These are phyloP conservation scores for Caenorhabditis sulstoni DNA, from an alignment of 2,888 invertebrate genomes.

Conservation along the genomic window DNA sequence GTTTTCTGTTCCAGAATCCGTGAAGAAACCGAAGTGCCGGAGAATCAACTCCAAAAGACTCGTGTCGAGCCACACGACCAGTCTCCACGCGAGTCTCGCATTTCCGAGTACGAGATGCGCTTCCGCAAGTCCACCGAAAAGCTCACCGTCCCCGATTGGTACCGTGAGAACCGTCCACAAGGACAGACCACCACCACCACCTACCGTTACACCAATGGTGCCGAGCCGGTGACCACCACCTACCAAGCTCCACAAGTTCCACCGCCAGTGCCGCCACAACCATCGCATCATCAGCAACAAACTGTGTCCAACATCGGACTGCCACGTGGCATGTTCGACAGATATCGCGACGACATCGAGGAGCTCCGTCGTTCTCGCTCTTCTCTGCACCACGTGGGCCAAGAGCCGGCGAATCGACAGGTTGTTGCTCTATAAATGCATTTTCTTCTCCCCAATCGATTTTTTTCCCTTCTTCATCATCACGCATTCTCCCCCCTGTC, in stretches of 20 bases:
- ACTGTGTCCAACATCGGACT: constrained; percentile 59
- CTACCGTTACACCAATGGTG: constrained; percentile 50
- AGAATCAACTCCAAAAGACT: constrained; percentile 80
- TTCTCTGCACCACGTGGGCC: constrained; percentile 75
- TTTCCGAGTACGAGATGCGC: constrained; percentile 79
- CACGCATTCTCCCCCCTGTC: constrained; percentile 32
- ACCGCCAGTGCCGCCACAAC: constrained; percentile 33
- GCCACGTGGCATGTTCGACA: constrained; percentile 80
- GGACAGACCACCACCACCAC: constrained; percentile 23
- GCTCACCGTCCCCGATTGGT: constrained; percentile 80
- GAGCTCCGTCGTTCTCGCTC: constrained; percentile 78
- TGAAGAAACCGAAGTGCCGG: constrained; percentile 79
- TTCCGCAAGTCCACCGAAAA: constrained; percentile 80
- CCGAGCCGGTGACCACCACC: constrained; percentile 33
- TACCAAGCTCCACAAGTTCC: background rate
- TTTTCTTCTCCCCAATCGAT: constrained; percentile 15
- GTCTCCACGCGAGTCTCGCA: constrained; percentile 56
- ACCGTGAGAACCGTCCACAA: constrained; percentile 71
- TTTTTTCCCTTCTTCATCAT: constrained; percentile 8
- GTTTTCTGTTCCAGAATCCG: constrained; percentile 67
- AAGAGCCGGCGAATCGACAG: constrained; percentile 64
- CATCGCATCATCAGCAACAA: background rate
- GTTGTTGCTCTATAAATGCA: constrained; percentile 70
- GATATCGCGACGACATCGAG: constrained; percentile 80
- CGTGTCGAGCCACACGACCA: constrained; percentile 61